Evolutionary conservation across 2,113 vertebrate genomes (phyloP).

Genomic region (Larimichthys crocea): DNA sequence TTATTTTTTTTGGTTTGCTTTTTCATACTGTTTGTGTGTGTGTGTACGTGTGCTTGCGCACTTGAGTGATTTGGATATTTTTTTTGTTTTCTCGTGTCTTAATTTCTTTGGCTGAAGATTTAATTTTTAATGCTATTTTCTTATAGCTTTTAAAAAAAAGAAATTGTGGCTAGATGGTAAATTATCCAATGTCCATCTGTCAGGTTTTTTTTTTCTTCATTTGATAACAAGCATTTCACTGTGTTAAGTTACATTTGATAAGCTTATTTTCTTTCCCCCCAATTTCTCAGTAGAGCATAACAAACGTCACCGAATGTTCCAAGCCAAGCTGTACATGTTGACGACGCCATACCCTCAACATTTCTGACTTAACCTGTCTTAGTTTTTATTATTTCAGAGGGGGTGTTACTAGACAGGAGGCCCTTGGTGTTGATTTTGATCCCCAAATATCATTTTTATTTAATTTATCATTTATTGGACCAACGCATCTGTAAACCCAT

Average conservation of each 20-base stretch:
- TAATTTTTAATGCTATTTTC: constrained; percentile 50
- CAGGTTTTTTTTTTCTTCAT: constrained; percentile 43
- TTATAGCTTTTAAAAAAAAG: constrained; percentile 55
- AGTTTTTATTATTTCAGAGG: constrained; percentile 47
- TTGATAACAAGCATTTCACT: constrained; percentile 68
- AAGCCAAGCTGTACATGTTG: constrained; percentile 42
- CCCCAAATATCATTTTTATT: constrained; percentile 15
- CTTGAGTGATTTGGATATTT: constrained; percentile 47
- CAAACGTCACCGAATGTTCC: constrained; percentile 49
- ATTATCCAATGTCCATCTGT: constrained; percentile 34
- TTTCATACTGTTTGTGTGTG: constrained; percentile 60
- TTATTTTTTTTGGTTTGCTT: constrained; percentile 45
- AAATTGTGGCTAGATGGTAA: constrained; percentile 31
- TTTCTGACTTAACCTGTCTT: constrained; percentile 12
- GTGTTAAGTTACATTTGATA: constrained; percentile 28
- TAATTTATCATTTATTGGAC: constrained; percentile 48
- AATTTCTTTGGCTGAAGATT: constrained; percentile 62
- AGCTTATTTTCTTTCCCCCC: constrained; percentile 15
- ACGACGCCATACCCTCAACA: not conserved
- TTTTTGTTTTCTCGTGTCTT: constrained; percentile 50
- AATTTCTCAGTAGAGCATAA: constrained; percentile 24
- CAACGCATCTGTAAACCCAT: constrained; percentile 48
- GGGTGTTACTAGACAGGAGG: constrained; percentile 40
- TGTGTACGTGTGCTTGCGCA: constrained; percentile 25
- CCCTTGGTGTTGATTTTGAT: constrained; percentile 35